Base-by-base conservation (phyloP, 1,140 invertebrate genomes). In the Mercenaria mercenaria region DNA sequence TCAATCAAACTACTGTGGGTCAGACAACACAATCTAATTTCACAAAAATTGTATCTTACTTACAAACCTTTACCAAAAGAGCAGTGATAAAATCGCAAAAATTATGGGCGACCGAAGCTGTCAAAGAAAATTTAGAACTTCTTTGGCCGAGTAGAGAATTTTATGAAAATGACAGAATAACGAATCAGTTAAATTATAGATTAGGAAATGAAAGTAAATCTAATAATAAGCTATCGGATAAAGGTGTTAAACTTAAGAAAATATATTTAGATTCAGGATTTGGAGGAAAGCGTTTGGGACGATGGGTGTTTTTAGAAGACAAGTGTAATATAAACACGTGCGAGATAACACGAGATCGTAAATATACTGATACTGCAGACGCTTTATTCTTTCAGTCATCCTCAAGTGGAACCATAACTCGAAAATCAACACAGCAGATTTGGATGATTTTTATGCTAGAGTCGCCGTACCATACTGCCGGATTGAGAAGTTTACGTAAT, bases 371-470 rank as follows among this genome's bases (percentile, higher is more conserved):
- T 11, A 50, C 69, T 18, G 92, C 90, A 18, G 92, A 93, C 61
- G 91, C 91, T 2, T 26, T 92, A 20, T 64, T 93, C 6, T 93
- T 91, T 47, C 47, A 88, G 13, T 84, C 92, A 72, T n/a, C 47
- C 0, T 69, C 88, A 3, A 50, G 26, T 15, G 39, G 23, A 18
- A 77, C 64, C 18, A 23, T 37, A 18, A 26, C 20, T 8, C 39
- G 32, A 15, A 72, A 89, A 39, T 86, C 91, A 4, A n/a, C 77
- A 23, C 47, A 87, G 59, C 93, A 93, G 43, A 91, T 93, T 3
- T 93, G 93, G 92, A 97, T 97, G 23, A 97, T 98, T 76, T 97
- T 97, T 87, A 96, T 98, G 67, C 97, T 98, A 97, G 98, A 98
- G 95, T 97, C 97, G 20, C 97, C 97, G 47, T 97, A 97, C 74